Evolutionary conservation across 2,113 vertebrate genomes (phyloP), one percentile per base, ranked within the genome.

Genomic region (Lipophrys pholis): DNA sequence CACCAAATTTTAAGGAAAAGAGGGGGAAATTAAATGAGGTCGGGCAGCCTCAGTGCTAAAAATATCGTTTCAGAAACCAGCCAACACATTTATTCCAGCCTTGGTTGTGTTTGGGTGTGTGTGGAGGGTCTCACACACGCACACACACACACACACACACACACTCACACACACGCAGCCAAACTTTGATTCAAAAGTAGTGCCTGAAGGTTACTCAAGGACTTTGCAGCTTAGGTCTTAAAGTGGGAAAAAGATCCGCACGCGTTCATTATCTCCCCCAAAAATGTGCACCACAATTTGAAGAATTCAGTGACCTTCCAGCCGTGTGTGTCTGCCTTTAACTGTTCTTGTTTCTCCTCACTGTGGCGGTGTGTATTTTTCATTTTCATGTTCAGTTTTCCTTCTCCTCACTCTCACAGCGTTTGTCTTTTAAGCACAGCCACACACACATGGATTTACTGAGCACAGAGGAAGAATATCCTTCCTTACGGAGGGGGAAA

Each of bases 381-480:
- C 56, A 45, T 72, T 74, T 77, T 76, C 53, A 57, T 69, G 48
- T 57, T 59, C 52, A 59, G 16, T 36, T 60, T 61, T 67, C 0
- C 38, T 38, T 49, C 49, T 58, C 60, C 59, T 41, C 50, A 59
- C 39, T 16, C 39, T 38, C 36, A 8, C 21, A 49, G 17, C 45
- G 36, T 64, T 76, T 78, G 54, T 79, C 58, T 64, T 83, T 57
- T 83, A 67, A 73, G 66, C 48, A 15, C 7, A 42, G 41, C 2
- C 43, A 51, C 52, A 30, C 43, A 76, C 54, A 69, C 50, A 11
- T 17, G 30, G 43, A 63, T 39, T 42, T 70, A 69, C 73, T 71
- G 71, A 87, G 56, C 74, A 71, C 49, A 80, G 8, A 60, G 69
- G 78, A 64, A 82, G 50, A 73, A 87, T 76, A 89, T 83, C 83